Evolutionary conservation across 2,888 invertebrate species (phyloP).

Genomic region (Anthophora plumipes): DNA sequence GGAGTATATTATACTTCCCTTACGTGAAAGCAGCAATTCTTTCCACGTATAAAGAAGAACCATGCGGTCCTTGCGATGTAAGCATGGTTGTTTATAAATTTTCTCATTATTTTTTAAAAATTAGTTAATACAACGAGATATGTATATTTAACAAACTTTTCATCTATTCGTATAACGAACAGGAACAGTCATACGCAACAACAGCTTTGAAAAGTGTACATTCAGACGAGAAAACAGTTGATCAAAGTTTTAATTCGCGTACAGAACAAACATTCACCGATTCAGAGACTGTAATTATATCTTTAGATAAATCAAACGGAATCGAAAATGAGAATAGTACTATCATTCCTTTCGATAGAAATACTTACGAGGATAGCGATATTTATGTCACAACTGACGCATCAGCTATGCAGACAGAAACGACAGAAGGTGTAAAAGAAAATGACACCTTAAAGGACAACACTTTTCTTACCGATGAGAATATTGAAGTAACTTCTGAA

Average conservation of each 20-base stretch:
- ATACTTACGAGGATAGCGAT: background rate
- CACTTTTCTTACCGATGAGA: background rate
- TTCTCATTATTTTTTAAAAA: background rate
- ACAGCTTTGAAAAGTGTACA: background rate
- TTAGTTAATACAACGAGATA: background rate
- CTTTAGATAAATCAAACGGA: background rate
- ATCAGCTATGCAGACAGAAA: background rate
- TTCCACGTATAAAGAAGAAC: conserved; percentile 82
- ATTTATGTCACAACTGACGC: background rate
- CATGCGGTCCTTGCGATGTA: conserved; percentile 81
- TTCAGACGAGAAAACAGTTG: background rate
- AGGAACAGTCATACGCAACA: conserved; percentile 6
- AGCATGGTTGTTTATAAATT: conserved; percentile 16
- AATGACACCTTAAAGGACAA: background rate
- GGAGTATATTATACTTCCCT: conserved; percentile 82
- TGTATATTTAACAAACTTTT: background rate
- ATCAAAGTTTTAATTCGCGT: background rate
- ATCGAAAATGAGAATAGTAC: background rate
- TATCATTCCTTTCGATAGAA: background rate
- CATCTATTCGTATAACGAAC: background rate
- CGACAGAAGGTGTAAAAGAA: background rate
- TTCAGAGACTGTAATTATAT: background rate
- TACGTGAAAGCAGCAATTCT: conserved; percentile 83
- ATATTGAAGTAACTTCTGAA: conserved; percentile 22
- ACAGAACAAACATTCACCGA: background rate